Evolutionary conservation across 2,888 invertebrate genomes (phyloP), one percentile per base, ranked within the genome.

Genomic region (Drosophila kokeensis): DNA sequence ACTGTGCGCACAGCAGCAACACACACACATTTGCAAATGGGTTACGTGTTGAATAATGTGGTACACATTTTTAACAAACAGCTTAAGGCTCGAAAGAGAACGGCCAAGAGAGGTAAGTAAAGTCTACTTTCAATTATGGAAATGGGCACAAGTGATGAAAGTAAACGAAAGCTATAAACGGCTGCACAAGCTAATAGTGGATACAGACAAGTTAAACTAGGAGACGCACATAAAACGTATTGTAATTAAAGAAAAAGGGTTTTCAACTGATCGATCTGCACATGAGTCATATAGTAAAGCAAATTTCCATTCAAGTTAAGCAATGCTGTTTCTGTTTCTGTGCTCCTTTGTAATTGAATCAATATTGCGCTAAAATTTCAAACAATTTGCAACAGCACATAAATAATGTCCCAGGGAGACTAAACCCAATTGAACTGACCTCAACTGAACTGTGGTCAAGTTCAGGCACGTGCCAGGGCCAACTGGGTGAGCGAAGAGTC

Each of bases 31-130:
- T 32, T 67, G 49, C 42, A 85, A 82, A 85, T 74, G 70, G 74
- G 86, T 85, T 84, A 84, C 88, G 83, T 85, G 81, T 73, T 70
- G 77, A 77, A 82, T 72, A 70, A 76, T 74, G 86, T 71, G 69
- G 65, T 57, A 64, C 71, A 77, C 71, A 27, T n/a, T 27, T 49
- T 69, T 59, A 72, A 58, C 53, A 34, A 62, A 63, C 66, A 69
- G 34, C 69, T 45, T n/a, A 49, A 8, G 15, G 24, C 50, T 15
- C 29, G 15, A 55, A 7, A 48, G 21, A 34, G 36, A 42, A 45
- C 2, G n/a, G 18, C 10, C 24, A n/a, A 36, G 27, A 13, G 38
- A n/a, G n/a, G 13, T 7, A 40, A 15, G 13, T 7, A 40, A 15
- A 29, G 21, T 57, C 30, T 57, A 57, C 27, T 73, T 73, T 73